Evolutionary conservation across 1,140 invertebrate species (phyloP).

Genomic region (Neodiprion pinetum): DNA sequence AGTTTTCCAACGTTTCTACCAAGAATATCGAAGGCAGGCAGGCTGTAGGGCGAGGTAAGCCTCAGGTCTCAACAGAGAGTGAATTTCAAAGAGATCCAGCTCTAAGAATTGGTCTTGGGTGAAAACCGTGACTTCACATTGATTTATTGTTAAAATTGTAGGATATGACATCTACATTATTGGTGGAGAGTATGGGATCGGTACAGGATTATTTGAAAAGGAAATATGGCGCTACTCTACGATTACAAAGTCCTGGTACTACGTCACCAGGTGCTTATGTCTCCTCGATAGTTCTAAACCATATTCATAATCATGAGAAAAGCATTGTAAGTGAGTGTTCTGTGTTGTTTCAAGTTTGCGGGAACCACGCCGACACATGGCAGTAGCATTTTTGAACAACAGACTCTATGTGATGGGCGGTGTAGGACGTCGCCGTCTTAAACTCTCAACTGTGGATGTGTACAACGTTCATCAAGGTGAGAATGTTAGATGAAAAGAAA

Average conservation of each 20-base stretch:
- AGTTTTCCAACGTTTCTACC: background rate
- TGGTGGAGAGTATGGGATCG: background rate
- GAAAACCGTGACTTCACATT: too few relatives aligned
- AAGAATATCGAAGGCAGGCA: background rate
- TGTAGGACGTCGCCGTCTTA: background rate
- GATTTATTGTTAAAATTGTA: background rate
- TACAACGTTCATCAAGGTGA: background rate
- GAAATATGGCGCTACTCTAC: background rate
- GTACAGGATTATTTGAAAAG: background rate
- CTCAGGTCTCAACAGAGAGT: background rate
- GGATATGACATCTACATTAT: background rate
- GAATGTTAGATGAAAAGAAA: background rate
- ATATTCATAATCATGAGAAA: too few relatives aligned
- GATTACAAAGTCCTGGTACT: background rate
- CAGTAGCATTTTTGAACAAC: background rate
- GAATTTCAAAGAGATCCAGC: too few relatives aligned
- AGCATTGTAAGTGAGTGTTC: background rate
- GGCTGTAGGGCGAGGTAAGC: background rate
- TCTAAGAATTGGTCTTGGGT: too few relatives aligned
- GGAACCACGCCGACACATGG: background rate
- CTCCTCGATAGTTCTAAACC: background rate
- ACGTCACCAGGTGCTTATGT: background rate
- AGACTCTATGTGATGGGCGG: background rate
- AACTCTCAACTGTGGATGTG: background rate
- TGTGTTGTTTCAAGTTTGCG: background rate